phyloP scores from a whole-genome alignment of 2,113 vertebrate species.

The Semicossyphus pulcher region DNA sequence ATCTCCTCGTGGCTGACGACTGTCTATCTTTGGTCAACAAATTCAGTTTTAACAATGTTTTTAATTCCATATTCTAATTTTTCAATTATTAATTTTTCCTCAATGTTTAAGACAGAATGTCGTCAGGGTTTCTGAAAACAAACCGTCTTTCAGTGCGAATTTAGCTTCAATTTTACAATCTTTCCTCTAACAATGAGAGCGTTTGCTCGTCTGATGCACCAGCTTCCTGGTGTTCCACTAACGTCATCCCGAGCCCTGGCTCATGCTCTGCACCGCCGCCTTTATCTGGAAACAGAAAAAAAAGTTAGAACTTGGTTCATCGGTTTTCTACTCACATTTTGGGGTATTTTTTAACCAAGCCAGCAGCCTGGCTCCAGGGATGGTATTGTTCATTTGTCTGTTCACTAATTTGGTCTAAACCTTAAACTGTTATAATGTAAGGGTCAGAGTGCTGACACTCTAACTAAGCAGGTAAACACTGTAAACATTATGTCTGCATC shows the following conservation, averaged over 20 bases:
- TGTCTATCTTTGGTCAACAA: not conserved
- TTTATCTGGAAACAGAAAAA: not conserved
- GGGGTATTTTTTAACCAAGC: no score
- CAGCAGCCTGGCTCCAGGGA: no score
- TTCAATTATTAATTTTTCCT: no score
- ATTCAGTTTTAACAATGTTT: not conserved
- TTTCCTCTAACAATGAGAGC: constrained; percentile 15
- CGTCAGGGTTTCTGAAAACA: not conserved
- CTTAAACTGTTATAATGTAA: no score
- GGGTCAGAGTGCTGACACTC: no score
- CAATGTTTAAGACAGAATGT: no score
- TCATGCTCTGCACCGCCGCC: not conserved
- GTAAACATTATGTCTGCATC: no score
- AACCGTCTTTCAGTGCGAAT: constrained; percentile 19
- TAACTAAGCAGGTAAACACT: no score
- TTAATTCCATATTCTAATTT: not conserved
- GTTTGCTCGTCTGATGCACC: not conserved
- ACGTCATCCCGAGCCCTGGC: no score
- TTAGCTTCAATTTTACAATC: not conserved
- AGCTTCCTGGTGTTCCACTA: not conserved
- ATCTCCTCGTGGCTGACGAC: not conserved
- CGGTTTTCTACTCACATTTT: not conserved
- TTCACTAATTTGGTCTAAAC: no score
- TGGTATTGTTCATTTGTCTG: no score
- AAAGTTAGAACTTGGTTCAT: not conserved